Evolutionary conservation across 2,888 invertebrate species (phyloP).

Genomic region (Trachelus troglodyta): DNA sequence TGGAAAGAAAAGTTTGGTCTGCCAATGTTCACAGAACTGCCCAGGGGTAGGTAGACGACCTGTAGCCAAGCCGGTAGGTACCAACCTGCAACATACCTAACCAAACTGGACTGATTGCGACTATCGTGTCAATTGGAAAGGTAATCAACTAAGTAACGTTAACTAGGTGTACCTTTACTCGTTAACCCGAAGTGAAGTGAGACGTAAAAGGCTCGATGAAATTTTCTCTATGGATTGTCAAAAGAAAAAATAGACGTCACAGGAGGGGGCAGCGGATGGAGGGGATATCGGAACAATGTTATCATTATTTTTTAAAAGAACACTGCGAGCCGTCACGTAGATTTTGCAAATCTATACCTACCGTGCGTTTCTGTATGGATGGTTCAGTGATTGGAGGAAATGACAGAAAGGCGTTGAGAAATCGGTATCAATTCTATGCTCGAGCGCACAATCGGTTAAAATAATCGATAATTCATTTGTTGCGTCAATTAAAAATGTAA

Average conservation of each 20-base stretch:
- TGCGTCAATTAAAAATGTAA: constrained; percentile 63
- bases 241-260: constrained; percentile 9
- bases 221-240: constrained; percentile 34
- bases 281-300: neutral
- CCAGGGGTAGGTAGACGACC: neutral
- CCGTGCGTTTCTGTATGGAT: neutral
- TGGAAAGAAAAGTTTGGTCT: neutral
- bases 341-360: neutral
- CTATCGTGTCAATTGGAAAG: constrained; percentile 55
- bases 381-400: neutral
- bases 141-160: constrained; percentile 59
- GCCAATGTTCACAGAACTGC: neutral
- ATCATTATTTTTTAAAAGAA: constrained; percentile 15
- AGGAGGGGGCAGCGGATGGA: neutral
- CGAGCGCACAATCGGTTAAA: constrained; percentile 31
- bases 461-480: constrained; percentile 62
- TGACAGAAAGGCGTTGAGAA: neutral
- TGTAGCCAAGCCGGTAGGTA: neutral
- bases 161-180: constrained; percentile 58
- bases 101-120: constrained; percentile 52
- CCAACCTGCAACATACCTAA: constrained; percentile 34
- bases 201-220: constrained; percentile 42
- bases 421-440: constrained; percentile 34
- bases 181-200: constrained; percentile 38
- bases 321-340: neutral